phyloP scores from a whole-genome alignment of 1,140 invertebrate species.

The Bombus sibiricus region DNA sequence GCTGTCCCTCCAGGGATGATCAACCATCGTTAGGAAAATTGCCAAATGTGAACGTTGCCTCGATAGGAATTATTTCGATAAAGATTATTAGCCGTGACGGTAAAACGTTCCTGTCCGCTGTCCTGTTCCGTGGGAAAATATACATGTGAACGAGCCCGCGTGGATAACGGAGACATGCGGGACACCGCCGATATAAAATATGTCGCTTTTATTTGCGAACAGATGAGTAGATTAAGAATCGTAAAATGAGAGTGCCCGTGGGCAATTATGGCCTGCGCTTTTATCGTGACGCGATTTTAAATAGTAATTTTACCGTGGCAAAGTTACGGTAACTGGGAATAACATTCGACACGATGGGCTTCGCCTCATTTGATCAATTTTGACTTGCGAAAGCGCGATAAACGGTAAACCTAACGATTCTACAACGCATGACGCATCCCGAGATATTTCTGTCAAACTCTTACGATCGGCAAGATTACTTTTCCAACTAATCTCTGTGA shows the following conservation, averaged over 20 bases:
- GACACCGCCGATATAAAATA: not conserved
- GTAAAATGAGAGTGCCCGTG: not conserved
- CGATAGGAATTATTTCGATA: constrained; percentile 30
- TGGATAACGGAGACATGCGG: not conserved
- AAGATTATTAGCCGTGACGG: constrained; percentile 15
- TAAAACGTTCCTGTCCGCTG: not conserved
- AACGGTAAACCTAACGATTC: no score
- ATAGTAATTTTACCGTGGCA: not conserved
- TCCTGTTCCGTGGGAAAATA: not conserved
- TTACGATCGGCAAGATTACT: no score
- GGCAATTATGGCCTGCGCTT: not conserved
- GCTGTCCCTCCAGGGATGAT: not conserved
- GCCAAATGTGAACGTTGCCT: constrained; percentile 11
- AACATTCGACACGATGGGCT: not conserved
- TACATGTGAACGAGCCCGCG: not conserved
- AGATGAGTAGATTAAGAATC: constrained; percentile 20
- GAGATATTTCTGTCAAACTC: no score
- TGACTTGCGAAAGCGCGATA: not conserved
- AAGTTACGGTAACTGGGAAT: not conserved
- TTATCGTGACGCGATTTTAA: constrained; percentile 1
- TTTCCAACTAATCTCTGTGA: no score
- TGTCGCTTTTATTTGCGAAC: constrained; percentile 21
- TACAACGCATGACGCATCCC: no score
- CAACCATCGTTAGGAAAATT: constrained; percentile 19
- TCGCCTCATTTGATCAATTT: not conserved